Evolutionary conservation across 2,888 invertebrate species (phyloP), one percentile per base, ranked within the genome.

Genomic region (Cyaniris semiargus): DNA sequence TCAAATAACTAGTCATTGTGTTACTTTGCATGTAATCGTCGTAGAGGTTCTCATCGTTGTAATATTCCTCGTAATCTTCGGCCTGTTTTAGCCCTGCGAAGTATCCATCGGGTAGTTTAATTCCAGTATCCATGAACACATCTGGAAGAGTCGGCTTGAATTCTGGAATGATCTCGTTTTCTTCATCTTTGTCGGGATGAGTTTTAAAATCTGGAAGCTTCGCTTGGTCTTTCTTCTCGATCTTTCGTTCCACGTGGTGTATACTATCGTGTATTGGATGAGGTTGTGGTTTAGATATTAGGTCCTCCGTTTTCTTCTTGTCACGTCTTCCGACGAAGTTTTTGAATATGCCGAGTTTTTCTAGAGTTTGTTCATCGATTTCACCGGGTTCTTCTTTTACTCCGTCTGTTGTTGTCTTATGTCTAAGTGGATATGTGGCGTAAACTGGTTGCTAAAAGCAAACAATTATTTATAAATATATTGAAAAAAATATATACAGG

Each of bases 11-110:
- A 0, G 93, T 91, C 90, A 95, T 89, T 0, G 93, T 87, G 31
- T 92, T 93, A 5, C 91, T 93, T 78, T 93, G 89, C 84, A 94
- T 89, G 38, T 94, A 94, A 79, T 94, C 94, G 1, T 94, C 91
- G 76, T 94, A 94, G 0, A 93, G 77, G 58, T 91, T 90, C 0
- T 92, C 89, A 76, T 94, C 93, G 10, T 91, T 90, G 79, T 94
- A 88, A 58, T 87, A 92, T 78, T 93, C 91, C 8, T 93, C 91
- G 7, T 94, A 90, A 34, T 89, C 86, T 3, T 84, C 87, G 7
- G 83, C 81, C 75, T 84, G 86, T n/a, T 86, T 84, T 1, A 88
- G 15, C 4, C 84, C 86, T 23, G 87, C 82, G 1, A 88, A 78
- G 74, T 87, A 90, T 0, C 85, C 88, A 13, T 89, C 88, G 0